phyloP scores from a whole-genome alignment of 2,797 vertebrate genomes.

The Acrossocheilus wenchowensis region DNA sequence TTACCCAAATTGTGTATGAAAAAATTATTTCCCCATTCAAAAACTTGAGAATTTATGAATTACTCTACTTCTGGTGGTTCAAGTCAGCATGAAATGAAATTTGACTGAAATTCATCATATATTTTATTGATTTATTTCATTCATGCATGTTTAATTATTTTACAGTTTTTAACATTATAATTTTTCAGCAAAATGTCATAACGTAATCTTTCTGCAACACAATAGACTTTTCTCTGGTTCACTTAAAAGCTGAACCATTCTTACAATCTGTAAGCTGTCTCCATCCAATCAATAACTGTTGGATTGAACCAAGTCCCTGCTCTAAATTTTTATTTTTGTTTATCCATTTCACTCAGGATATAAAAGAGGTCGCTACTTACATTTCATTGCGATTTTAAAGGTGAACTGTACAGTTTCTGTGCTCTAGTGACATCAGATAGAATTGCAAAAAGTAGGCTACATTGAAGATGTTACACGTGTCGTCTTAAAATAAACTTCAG shows the following conservation, averaged over 20 bases:
- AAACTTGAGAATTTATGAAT: background rate
- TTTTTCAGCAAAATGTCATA: background rate
- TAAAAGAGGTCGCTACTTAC: background rate
- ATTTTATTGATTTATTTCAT: too few relatives aligned
- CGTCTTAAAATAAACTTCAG: slow-evolving; percentile 6
- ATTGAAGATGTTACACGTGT: background rate
- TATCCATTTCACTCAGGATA: background rate
- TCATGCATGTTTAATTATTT: too few relatives aligned
- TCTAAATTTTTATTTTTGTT: background rate
- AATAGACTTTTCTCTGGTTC: background rate
- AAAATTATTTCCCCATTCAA: background rate
- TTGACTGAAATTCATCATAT: background rate
- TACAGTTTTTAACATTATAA: too few relatives aligned
- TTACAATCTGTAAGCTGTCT: background rate
- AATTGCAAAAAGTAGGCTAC: background rate
- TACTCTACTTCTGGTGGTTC: background rate
- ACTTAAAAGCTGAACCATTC: background rate
- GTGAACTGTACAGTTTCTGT: background rate
- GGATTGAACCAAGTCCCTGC: background rate
- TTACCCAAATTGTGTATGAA: background rate
- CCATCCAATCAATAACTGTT: background rate
- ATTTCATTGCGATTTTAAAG: background rate
- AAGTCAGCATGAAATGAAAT: background rate
- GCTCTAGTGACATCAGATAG: background rate
- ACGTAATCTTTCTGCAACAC: background rate